Evolutionary conservation across 2,797 vertebrate genomes (phyloP).

Genomic region (Ateles fusciceps): DNA sequence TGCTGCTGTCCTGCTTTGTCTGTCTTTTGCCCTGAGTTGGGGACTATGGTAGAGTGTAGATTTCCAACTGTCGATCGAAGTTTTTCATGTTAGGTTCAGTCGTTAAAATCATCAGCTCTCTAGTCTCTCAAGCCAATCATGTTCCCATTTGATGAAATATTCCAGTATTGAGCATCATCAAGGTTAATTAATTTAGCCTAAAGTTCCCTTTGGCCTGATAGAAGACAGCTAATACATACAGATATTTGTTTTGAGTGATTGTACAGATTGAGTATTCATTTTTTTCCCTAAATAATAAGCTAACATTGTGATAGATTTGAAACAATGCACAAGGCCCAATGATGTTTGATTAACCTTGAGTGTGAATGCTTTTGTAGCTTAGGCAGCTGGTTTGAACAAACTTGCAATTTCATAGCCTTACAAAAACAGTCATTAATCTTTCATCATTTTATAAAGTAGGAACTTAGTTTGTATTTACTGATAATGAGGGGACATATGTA

Average conservation of each 20-base stretch:
- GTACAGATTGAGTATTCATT: constrained; percentile 43
- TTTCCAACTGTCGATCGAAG: background rate
- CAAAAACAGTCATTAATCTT: constrained; percentile 66
- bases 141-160: background rate
- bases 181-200: constrained; percentile 47
- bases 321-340: background rate
- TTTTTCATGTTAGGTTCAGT: background rate
- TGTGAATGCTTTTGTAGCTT: background rate
- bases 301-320: constrained; percentile 41
- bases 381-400: constrained; percentile 54
- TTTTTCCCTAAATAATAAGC: constrained; percentile 31
- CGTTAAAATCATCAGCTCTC: background rate
- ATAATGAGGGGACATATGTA: constrained; percentile 52
- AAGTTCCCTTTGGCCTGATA: background rate
- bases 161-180: background rate
- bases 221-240: background rate
- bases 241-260: constrained; percentile 31
- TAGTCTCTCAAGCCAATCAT: background rate
- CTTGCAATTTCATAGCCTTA: constrained; percentile 52
- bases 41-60: background rate
- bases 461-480: constrained; percentile 61
- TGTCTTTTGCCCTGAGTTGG: background rate
- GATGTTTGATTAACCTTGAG: constrained; percentile 73
- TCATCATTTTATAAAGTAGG: constrained; percentile 37
- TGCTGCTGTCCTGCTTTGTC: background rate